A percentile compares a stretch with the other conserved stretches of the same genome.
These are phyloP conservation scores for Bugulina stolonifera DNA, from an alignment of 2,888 invertebrate species.

Conservation along the genomic window DNA sequence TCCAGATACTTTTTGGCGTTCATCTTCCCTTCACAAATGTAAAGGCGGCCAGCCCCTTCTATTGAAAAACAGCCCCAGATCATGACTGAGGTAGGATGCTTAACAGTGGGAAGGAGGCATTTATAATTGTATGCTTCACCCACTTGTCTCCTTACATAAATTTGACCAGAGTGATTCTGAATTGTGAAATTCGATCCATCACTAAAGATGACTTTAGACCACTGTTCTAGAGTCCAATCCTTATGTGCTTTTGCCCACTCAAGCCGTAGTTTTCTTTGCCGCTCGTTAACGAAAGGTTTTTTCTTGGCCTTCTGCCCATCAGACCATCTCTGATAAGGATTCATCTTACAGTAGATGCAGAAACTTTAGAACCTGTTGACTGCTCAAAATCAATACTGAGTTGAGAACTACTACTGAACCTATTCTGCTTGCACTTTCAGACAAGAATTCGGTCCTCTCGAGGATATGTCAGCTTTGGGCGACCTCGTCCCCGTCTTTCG, in stretches of 20 bases:
- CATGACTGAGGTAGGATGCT: constrained; percentile 1
- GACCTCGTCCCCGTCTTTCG: not conserved
- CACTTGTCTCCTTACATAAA: not conserved
- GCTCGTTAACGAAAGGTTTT: not conserved
- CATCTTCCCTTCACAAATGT: not conserved
- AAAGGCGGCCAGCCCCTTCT: not conserved
- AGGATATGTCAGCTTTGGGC: not conserved
- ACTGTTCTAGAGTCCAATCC: not conserved
- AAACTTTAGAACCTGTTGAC: not conserved
- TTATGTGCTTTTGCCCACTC: not conserved
- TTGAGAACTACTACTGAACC: too few relatives aligned
- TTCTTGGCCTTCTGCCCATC: not conserved
- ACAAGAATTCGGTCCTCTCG: not conserved
- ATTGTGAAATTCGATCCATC: not conserved
- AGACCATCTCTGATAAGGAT: not conserved
- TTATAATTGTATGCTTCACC: not conserved
- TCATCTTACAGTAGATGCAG: not conserved
- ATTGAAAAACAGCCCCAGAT: not conserved
- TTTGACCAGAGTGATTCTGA: not conserved
- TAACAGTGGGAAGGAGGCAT: too few relatives aligned
- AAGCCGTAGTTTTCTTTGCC: not conserved
- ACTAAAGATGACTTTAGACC: not conserved
- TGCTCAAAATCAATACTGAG: not conserved
- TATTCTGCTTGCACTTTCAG: not conserved
- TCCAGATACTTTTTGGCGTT: not conserved